phyloP scores from a whole-genome alignment of 2,113 vertebrate genomes.

The Columba livia region DNA sequence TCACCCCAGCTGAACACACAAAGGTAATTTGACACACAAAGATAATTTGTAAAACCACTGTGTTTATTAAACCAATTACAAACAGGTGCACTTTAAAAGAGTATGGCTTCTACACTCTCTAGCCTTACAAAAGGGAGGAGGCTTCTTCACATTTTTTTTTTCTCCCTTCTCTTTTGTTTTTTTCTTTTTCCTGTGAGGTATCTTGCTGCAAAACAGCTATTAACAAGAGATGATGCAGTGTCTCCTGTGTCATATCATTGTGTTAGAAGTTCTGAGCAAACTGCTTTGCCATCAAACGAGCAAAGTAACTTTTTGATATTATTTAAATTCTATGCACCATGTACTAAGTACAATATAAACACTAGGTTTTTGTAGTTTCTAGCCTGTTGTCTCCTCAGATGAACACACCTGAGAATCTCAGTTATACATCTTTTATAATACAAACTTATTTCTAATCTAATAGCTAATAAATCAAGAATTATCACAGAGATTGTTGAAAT shows the following conservation, averaged over 20 bases:
- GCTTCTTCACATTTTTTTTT: not conserved
- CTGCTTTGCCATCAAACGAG: not conserved
- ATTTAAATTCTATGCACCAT: not conserved
- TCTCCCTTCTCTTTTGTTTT: accelerated
- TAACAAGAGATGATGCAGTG: not conserved
- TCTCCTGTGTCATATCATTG: not conserved
- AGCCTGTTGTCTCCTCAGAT: not conserved
- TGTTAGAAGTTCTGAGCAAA: not conserved
- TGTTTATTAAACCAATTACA: not conserved
- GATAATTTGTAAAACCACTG: not conserved
- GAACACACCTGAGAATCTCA: not conserved
- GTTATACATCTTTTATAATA: not conserved
- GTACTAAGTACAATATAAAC: not conserved
- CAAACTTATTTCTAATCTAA: not conserved
- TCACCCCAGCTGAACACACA: not conserved
- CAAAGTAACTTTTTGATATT: not conserved
- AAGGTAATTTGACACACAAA: not conserved
- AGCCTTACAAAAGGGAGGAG: not conserved
- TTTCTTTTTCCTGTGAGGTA: too few species aligned
- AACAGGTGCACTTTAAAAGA: not conserved
- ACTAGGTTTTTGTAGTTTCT: not conserved
- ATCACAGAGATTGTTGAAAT: not conserved
- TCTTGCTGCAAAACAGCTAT: not conserved
- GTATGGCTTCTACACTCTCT: not conserved
- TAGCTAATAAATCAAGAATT: not conserved